Percentiles rank a stretch among this genome's conserved stretches.
Conservation (phyloP, 2,113 vertebrate genomes). For the Dromas ardeola region DNA sequence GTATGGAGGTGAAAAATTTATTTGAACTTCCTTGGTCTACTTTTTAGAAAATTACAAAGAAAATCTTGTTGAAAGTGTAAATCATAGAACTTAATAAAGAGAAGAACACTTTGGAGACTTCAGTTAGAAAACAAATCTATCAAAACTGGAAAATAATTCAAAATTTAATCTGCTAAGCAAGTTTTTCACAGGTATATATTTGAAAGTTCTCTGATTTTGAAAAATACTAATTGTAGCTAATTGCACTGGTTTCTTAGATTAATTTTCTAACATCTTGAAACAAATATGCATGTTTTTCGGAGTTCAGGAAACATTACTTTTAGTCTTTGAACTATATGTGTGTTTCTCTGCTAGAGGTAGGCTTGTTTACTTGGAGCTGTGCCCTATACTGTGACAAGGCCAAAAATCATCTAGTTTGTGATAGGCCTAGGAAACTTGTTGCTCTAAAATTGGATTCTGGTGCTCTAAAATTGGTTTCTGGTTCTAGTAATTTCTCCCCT, state of each 20-base stretch:
- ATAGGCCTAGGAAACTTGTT: background rate
- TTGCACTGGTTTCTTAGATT: background rate
- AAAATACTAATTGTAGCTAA: background rate
- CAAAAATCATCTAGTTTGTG: background rate
- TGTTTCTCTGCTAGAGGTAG: background rate
- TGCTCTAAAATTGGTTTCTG: background rate
- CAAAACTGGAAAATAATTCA: background rate
- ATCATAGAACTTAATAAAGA: background rate
- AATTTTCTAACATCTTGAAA: background rate
- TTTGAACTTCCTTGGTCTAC: background rate
- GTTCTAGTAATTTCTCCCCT: background rate
- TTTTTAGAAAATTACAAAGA: background rate
- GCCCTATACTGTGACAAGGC: constrained; percentile 16
- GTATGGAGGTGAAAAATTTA: background rate
- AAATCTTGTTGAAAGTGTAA: background rate
- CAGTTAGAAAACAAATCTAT: background rate
- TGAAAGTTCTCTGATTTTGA: background rate
- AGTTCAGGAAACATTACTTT: background rate
- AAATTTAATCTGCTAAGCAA: background rate
- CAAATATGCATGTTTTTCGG: accelerated
- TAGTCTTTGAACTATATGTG: background rate
- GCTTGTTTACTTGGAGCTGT: constrained; percentile 45
- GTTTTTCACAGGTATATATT: background rate
- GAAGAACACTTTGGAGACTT: background rate
- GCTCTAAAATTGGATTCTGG: background rate